A percentile compares a stretch with the other conserved stretches of the same genome.
These are phyloP conservation scores for Euspilapteryx auroguttella DNA, from an alignment of 2,888 invertebrate species.

Conservation along the genomic window DNA sequence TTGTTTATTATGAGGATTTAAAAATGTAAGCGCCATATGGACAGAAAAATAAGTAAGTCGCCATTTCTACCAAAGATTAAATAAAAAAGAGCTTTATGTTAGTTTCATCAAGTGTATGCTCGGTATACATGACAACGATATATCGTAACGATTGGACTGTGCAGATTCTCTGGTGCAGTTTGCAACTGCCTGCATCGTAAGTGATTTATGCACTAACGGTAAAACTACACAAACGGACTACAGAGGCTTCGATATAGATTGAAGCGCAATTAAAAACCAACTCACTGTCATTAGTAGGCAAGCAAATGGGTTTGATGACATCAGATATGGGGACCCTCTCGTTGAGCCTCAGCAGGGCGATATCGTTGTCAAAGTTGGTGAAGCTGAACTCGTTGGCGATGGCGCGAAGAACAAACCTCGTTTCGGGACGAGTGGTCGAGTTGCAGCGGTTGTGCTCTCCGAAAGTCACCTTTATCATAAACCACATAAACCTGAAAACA, in stretches of 20 bases:
- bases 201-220: too few relatives aligned
- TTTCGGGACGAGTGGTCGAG: slow-evolving; percentile 71
- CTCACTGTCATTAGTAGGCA: slow-evolving; percentile 65
- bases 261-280: slow-evolving; percentile 9
- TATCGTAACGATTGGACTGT: too few relatives aligned
- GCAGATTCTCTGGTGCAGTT: too few relatives aligned
- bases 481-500: slow-evolving; percentile 82
- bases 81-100: too few relatives aligned
- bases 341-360: slow-evolving; percentile 79
- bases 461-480: slow-evolving; percentile 87
- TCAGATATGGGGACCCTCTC: slow-evolving; percentile 79
- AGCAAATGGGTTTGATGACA: slow-evolving; percentile 79
- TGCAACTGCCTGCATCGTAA: too few relatives aligned
- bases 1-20: not conserved
- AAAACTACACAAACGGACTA: too few relatives aligned
- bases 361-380: slow-evolving; percentile 86
- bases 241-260: too few relatives aligned
- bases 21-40: too few relatives aligned
- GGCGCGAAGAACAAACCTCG: slow-evolving; percentile 76
- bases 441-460: slow-evolving; percentile 86
- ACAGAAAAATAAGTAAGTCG: too few relatives aligned
- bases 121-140: too few relatives aligned
- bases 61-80: too few relatives aligned
- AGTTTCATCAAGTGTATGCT: too few relatives aligned
- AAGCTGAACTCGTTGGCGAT: slow-evolving; percentile 81